These are phyloP conservation scores for Borostomias antarcticus DNA, from an alignment of 2,797 vertebrate genomes.

Conservation along the genomic window DNA sequence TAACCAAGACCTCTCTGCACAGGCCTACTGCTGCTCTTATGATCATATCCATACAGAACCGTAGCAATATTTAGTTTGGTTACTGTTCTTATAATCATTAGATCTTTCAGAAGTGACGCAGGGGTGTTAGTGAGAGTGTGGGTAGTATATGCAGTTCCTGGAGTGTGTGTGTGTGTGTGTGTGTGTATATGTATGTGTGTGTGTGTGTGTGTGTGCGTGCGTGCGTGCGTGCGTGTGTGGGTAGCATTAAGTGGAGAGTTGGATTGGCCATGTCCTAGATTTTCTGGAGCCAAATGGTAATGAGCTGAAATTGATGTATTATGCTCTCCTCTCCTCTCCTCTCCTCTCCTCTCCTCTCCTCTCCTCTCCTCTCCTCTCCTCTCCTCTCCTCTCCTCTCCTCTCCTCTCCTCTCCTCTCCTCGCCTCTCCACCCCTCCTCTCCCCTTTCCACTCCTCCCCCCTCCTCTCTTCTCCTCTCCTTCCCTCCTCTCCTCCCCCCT, in stretches of 20 bases:
- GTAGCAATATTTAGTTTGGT: not conserved
- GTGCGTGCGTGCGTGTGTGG: slow-evolving; percentile 11
- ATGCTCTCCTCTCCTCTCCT: not conserved
- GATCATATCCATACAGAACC: not conserved
- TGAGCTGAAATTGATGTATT: slow-evolving; percentile 58
- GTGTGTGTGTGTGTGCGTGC: slow-evolving; percentile 5
- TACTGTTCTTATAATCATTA: not conserved
- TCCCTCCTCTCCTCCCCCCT: not conserved
- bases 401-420: slow-evolving; percentile 3
- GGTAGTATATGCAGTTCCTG: too few relatives aligned
- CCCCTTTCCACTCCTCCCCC: not conserved
- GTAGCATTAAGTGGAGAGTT: slow-evolving; percentile 40
- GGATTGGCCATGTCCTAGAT: slow-evolving; percentile 60
- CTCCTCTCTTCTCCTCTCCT: not conserved
- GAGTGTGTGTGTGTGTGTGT: slow-evolving; percentile 5
- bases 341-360: not conserved
- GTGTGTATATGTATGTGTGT: not conserved
- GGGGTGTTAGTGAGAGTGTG: too few relatives aligned
- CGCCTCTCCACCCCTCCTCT: too few relatives aligned
- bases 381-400: not conserved
- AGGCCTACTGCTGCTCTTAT: not conserved
- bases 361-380: not conserved
- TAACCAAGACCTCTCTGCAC: too few relatives aligned
- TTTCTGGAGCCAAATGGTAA: slow-evolving; percentile 64
- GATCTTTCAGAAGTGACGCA: not conserved